Conservation (phyloP, 1,140 invertebrate genomes). For the Cherax destructor region DNA sequence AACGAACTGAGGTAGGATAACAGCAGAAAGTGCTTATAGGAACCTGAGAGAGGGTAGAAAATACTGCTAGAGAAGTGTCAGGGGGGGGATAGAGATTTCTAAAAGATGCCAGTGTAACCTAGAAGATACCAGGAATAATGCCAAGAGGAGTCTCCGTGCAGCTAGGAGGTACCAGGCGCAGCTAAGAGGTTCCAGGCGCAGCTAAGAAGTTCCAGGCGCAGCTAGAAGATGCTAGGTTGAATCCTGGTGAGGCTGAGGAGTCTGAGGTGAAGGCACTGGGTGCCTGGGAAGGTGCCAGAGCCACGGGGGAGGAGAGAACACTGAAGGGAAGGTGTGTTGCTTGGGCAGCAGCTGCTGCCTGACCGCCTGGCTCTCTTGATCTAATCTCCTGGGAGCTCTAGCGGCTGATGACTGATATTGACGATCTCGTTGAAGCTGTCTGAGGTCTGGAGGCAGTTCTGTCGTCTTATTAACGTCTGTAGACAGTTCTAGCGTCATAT, state of each 20-base stretch:
- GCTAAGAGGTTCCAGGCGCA: background rate
- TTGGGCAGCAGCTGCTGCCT: background rate
- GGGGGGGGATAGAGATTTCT: too few relatives aligned
- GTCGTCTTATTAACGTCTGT: background rate
- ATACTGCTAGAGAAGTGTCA: too few relatives aligned
- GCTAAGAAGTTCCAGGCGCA: background rate
- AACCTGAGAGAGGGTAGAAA: too few relatives aligned
- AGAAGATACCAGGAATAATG: too few relatives aligned
- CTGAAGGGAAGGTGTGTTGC: background rate
- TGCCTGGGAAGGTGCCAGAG: background rate
- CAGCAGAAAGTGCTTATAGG: too few relatives aligned
- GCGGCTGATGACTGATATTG: constrained; percentile 23
- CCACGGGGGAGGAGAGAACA: background rate
- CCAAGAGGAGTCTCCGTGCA: too few relatives aligned
- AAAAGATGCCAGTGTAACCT: too few relatives aligned
- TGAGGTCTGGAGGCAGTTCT: too few relatives aligned
- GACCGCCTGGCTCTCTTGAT: constrained; percentile 30
- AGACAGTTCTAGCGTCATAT: too few relatives aligned
- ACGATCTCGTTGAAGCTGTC: background rate
- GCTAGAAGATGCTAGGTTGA: background rate
- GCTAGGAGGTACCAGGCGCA: background rate
- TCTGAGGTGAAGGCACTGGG: background rate
- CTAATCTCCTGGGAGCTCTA: constrained; percentile 23
- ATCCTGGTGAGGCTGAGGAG: background rate
- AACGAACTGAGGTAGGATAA: background rate